phyloP scores from a whole-genome alignment of 2,113 vertebrate genomes.

The Pseudorasbora parva region DNA sequence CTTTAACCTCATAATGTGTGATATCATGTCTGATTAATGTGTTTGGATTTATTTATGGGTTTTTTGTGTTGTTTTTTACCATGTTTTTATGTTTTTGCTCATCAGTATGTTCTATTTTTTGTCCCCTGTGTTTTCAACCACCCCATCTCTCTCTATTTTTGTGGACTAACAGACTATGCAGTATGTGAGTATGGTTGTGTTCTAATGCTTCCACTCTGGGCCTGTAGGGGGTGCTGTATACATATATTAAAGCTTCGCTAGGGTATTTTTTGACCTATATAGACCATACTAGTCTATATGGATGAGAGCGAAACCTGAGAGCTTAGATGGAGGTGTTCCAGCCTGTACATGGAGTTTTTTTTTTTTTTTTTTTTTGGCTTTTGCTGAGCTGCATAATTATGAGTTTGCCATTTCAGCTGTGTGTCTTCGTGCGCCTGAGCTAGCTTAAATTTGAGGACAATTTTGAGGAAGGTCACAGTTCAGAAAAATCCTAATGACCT shows the following conservation, averaged over 20 bases:
- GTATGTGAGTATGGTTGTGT: constrained; percentile 76
- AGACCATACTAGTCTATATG: not conserved
- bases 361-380: not conserved
- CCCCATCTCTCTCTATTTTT: constrained; percentile 54
- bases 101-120: constrained; percentile 68
- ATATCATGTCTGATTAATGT: constrained; percentile 44
- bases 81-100: constrained; percentile 59
- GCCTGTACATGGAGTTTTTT: not conserved
- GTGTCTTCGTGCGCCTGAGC: constrained; percentile 33
- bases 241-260: constrained; percentile 34
- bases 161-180: constrained; percentile 71
- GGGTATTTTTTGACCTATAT: not conserved
- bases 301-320: not conserved
- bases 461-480: no score
- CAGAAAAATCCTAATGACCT: not conserved
- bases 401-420: not conserved
- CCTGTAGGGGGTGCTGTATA: constrained; percentile 32
- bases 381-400: constrained; percentile 15
- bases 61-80: constrained; percentile 38
- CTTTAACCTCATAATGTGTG: constrained; percentile 37
- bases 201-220: constrained; percentile 40
- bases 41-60: constrained; percentile 51
- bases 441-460: not conserved
- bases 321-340: not conserved
- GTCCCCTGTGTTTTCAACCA: constrained; percentile 57